phyloP scores from a whole-genome alignment of 2,113 vertebrate species.

The Oophaga pumilio region DNA sequence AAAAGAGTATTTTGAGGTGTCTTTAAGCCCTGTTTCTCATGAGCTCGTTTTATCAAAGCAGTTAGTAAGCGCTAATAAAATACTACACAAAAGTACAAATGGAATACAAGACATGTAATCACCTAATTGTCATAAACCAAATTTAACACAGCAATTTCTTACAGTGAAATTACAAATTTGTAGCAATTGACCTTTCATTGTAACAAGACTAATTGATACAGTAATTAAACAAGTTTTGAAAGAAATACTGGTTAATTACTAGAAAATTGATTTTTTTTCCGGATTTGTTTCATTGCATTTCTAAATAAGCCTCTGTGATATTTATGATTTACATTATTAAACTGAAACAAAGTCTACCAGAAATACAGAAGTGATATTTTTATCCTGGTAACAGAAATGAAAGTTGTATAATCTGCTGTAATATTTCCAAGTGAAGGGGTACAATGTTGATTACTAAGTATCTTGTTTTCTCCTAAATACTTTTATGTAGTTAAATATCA shows the following conservation, averaged over 20 bases:
- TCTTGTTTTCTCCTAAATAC: background rate
- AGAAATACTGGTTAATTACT: slow-evolving; percentile 74
- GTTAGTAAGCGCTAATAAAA: slow-evolving; percentile 72
- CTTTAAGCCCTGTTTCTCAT: slow-evolving; percentile 53
- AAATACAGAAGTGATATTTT: background rate
- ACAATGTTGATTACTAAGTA: background rate
- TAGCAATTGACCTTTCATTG: slow-evolving; percentile 79
- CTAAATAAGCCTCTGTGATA: slow-evolving; percentile 21
- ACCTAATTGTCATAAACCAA: slow-evolving; percentile 79
- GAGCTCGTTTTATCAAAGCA: slow-evolving; percentile 63
- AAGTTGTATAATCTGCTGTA: background rate
- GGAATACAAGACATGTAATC: slow-evolving; percentile 79
- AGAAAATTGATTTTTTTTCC: slow-evolving; percentile 65
- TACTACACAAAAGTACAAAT: slow-evolving; percentile 75
- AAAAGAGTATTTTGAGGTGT: background rate
- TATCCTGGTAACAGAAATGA: background rate
- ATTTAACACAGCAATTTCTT: slow-evolving; percentile 80
- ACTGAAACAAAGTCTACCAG: slow-evolving; percentile 23
- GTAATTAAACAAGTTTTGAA: slow-evolving; percentile 76
- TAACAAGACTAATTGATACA: slow-evolving; percentile 70
- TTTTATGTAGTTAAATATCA: background rate
- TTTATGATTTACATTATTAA: slow-evolving; percentile 17
- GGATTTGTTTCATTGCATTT: slow-evolving; percentile 39
- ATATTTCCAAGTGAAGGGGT: no score
- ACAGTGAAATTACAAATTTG: slow-evolving; percentile 79